These are phyloP conservation scores for Decapterus maruadsi DNA, from an alignment of 2,797 vertebrate species.

Conservation along the genomic window DNA sequence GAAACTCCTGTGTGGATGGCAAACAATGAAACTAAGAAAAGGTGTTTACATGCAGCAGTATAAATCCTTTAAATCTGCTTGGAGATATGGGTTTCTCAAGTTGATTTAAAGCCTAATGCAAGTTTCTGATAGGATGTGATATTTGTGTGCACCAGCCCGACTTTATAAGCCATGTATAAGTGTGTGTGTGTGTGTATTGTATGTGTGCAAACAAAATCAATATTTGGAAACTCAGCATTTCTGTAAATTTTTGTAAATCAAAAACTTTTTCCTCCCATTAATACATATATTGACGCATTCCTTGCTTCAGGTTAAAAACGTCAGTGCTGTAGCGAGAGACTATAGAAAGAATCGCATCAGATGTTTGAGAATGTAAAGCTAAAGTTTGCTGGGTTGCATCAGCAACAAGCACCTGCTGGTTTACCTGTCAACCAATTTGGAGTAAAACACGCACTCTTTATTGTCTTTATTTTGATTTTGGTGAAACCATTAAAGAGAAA, in stretches of 20 bases:
- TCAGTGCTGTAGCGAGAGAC: neutral
- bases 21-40: neutral
- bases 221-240: neutral
- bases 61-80: neutral
- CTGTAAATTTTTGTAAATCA: neutral
- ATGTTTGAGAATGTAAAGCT: neutral
- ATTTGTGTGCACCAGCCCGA: neutral
- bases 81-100: neutral
- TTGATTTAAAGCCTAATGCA: neutral
- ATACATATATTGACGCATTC: neutral
- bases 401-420: neutral
- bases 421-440: neutral
- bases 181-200: neutral
- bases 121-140: neutral
- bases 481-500: neutral
- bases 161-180: neutral
- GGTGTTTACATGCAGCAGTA: neutral
- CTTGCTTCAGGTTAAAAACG: neutral
- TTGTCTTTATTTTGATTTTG: neutral
- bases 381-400: neutral
- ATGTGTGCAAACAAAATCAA: neutral
- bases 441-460: neutral
- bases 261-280: neutral
- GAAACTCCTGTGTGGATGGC: neutral
- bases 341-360: neutral